Conservation (phyloP, 2,113 vertebrate genomes). For the Peromyscus californicus region DNA sequence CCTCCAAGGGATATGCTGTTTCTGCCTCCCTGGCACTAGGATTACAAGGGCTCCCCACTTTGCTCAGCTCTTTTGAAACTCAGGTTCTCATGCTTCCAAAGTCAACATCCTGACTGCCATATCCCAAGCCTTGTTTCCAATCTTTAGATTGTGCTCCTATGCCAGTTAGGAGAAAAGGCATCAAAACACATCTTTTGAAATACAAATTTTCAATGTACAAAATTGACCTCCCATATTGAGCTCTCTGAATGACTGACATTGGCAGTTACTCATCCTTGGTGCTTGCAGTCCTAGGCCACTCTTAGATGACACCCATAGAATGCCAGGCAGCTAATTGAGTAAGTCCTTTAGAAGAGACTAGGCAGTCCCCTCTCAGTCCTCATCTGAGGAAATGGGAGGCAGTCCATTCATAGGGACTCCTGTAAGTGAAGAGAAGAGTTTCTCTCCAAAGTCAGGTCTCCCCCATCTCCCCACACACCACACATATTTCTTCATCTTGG, state of each 20-base stretch:
- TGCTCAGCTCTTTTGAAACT: neutral
- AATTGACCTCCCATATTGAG: neutral
- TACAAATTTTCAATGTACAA: constrained; percentile 31
- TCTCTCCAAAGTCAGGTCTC: neutral
- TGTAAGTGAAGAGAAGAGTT: neutral
- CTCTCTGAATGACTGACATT: neutral
- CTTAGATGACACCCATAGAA: neutral
- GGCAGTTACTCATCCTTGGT: neutral
- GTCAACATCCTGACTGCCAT: too few species aligned
- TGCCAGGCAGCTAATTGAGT: neutral
- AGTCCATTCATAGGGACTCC: neutral
- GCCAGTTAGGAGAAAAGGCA: neutral
- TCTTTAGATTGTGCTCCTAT: neutral
- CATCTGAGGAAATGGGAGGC: neutral
- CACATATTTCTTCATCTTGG: neutral
- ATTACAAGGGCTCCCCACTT: neutral
- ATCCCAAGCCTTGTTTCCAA: neutral
- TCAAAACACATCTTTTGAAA: constrained; percentile 24
- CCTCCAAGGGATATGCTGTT: neutral
- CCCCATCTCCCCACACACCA: neutral
- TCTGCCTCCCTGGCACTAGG: neutral
- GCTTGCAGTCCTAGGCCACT: neutral
- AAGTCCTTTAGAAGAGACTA: neutral
- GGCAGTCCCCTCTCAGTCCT: neutral
- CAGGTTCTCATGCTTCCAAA: too few species aligned